These are phyloP conservation scores for Brachypalpus laphriformis DNA, from an alignment of 2,888 invertebrate species.

Conservation along the genomic window DNA sequence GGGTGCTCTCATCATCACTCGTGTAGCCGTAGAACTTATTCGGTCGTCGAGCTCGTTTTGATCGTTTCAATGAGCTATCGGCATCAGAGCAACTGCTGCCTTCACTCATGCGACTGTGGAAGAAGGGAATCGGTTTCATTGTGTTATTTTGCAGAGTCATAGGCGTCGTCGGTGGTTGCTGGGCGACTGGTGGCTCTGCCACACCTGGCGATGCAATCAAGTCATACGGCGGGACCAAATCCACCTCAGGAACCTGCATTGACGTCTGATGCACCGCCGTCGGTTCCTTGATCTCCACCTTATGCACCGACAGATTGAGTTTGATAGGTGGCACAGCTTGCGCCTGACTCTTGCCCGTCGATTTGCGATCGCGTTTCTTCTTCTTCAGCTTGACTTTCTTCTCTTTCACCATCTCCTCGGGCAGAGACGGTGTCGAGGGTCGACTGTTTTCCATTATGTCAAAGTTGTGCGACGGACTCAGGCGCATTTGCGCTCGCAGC, in stretches of 20 bases:
- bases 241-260: constrained; percentile 66
- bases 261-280: constrained; percentile 25
- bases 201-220: constrained; percentile 74
- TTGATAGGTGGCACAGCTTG: constrained; percentile 79
- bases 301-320: constrained; percentile 42
- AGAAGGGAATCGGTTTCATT: constrained; percentile 30
- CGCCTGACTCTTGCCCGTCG: constrained; percentile 79
- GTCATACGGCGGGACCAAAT: constrained; percentile 72
- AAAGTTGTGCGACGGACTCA: constrained; percentile 86
- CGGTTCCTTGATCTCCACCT: constrained; percentile 35
- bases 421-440: constrained; percentile 86
- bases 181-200: constrained; percentile 75
- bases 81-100: constrained; percentile 84
- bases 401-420: constrained; percentile 82
- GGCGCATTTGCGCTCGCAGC: constrained; percentile 85
- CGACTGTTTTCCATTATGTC: constrained; percentile 86
- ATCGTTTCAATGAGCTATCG: constrained; percentile 86
- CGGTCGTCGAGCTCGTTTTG: constrained; percentile 91
- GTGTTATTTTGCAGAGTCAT: constrained; percentile 30
- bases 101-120: constrained; percentile 78
- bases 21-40: constrained; percentile 95
- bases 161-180: constrained; percentile 39
- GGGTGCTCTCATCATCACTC: constrained; percentile 90
- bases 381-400: constrained; percentile 86
- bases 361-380: constrained; percentile 86